These are phyloP conservation scores for Lates japonicus DNA, from an alignment of 2,797 vertebrate genomes.

Conservation along the genomic window DNA sequence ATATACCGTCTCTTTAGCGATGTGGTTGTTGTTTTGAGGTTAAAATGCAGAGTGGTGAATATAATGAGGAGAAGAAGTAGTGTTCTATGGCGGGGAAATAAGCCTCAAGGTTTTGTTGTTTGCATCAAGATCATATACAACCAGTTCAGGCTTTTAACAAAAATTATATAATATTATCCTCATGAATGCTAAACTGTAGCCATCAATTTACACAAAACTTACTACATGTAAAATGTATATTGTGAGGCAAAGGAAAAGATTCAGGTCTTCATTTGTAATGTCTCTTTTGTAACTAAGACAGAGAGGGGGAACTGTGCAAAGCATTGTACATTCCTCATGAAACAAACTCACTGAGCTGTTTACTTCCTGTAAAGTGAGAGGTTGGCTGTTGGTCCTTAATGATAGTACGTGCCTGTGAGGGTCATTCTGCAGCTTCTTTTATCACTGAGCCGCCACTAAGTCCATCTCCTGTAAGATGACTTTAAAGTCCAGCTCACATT, in stretches of 20 bases:
- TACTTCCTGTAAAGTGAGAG: conserved; percentile 51
- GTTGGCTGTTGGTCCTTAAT: conserved; percentile 52
- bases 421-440: conserved; percentile 41
- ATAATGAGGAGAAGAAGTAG: conserved; percentile 62
- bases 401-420: conserved; percentile 55
- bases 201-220: conserved; percentile 45
- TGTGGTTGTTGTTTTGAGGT: conserved; percentile 65
- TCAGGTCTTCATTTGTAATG: background rate
- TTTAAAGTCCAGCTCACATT: conserved; percentile 50
- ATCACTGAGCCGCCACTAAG: conserved; percentile 21
- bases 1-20: conserved; percentile 32
- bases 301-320: conserved; percentile 1
- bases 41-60: conserved; percentile 63
- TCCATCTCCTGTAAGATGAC: conserved; percentile 34
- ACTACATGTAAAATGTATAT: background rate
- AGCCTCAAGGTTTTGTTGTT: conserved; percentile 57
- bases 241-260: conserved; percentile 12
- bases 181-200: conserved; percentile 50
- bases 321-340: conserved; percentile 16
- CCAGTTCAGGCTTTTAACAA: conserved; percentile 58
- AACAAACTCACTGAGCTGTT: conserved; percentile 35
- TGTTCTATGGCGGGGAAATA: conserved; percentile 41
- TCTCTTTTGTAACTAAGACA: conserved; percentile 16
- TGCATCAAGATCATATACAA: conserved; percentile 67
- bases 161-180: conserved; percentile 70